Conservation (phyloP, 2,888 invertebrate species). For the Capitulum mitella region DNA sequence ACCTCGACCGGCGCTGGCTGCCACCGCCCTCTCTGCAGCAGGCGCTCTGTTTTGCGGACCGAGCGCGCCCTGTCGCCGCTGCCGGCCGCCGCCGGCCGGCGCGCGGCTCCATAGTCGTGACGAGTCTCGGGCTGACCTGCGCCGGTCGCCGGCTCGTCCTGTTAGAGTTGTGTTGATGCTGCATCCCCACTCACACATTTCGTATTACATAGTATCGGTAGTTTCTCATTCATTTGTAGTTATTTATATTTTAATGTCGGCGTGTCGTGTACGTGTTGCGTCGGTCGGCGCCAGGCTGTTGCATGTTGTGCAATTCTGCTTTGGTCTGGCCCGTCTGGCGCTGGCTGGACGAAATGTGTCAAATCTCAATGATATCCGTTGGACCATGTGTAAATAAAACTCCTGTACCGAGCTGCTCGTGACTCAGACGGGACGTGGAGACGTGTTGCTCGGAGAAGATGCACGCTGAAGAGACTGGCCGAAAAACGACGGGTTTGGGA, state of each 20-base stretch:
- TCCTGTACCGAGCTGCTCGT: not conserved
- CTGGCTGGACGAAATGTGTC: not conserved
- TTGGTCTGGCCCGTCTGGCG: too few species aligned
- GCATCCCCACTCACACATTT: not conserved
- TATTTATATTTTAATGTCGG: not conserved
- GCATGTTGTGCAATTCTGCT: not conserved
- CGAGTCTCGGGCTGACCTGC: too few species aligned
- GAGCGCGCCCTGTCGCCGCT: too few species aligned
- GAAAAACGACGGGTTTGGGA: too few species aligned
- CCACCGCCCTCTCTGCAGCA: too few species aligned
- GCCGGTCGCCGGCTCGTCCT: not conserved
- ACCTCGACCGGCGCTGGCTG: too few species aligned
- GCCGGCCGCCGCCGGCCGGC: too few species aligned
- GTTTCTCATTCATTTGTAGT: constrained; percentile 6
- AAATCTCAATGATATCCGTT: not conserved
- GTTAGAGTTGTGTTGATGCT: not conserved
- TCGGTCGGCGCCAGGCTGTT: not conserved
- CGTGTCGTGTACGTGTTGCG: not conserved
- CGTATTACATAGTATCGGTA: not conserved
- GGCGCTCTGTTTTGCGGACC: too few species aligned
- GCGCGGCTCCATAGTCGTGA: too few species aligned
- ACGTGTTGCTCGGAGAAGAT: not conserved
- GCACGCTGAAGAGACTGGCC: too few species aligned
- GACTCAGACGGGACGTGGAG: not conserved
- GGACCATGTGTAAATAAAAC: not conserved